These are phyloP conservation scores for Eupithecia abbreviata DNA, from an alignment of 2,888 invertebrate species.

Conservation along the genomic window DNA sequence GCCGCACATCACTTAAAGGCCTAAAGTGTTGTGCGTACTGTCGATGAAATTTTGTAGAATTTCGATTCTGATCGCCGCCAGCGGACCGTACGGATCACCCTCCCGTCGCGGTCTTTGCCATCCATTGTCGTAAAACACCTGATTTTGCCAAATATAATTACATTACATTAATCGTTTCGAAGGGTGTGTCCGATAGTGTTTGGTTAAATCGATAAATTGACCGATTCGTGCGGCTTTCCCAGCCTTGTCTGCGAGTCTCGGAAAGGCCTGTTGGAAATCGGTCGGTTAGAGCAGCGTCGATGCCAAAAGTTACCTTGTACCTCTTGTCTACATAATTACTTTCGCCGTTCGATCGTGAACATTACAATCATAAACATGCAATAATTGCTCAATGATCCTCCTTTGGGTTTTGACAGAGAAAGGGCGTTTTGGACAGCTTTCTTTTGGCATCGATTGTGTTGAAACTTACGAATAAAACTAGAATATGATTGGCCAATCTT, in stretches of 20 bases:
- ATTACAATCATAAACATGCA: slow-evolving; percentile 72
- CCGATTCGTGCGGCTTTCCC: slow-evolving; percentile 55
- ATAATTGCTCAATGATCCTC: slow-evolving; percentile 74
- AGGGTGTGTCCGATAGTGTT: slow-evolving; percentile 79
- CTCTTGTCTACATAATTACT: slow-evolving; percentile 67
- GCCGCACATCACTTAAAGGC: slow-evolving; percentile 78
- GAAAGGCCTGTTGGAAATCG: slow-evolving; percentile 54
- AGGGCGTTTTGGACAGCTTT: slow-evolving; percentile 61
- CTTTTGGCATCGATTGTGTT: slow-evolving; percentile 69
- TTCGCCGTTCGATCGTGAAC: slow-evolving; percentile 64
- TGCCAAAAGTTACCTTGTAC: slow-evolving; percentile 67
- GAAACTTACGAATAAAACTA: slow-evolving; percentile 54
- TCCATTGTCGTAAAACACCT: slow-evolving; percentile 62
- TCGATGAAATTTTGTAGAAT: slow-evolving; percentile 70
- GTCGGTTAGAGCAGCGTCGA: slow-evolving; percentile 66
- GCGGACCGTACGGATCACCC: slow-evolving; percentile 70
- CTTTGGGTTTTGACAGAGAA: slow-evolving; percentile 56
- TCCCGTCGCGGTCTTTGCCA: slow-evolving; percentile 54
- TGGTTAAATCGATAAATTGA: slow-evolving; percentile 66
- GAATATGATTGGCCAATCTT: slow-evolving; percentile 79
- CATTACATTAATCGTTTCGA: slow-evolving; percentile 57
- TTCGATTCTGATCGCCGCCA: slow-evolving; percentile 73
- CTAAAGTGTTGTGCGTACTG: slow-evolving; percentile 78
- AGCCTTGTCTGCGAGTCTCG: slow-evolving; percentile 43
- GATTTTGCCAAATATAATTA: slow-evolving; percentile 67